Evolutionary conservation across 2,113 vertebrate species (phyloP).

Genomic region (Tylochromis polylepis): DNA sequence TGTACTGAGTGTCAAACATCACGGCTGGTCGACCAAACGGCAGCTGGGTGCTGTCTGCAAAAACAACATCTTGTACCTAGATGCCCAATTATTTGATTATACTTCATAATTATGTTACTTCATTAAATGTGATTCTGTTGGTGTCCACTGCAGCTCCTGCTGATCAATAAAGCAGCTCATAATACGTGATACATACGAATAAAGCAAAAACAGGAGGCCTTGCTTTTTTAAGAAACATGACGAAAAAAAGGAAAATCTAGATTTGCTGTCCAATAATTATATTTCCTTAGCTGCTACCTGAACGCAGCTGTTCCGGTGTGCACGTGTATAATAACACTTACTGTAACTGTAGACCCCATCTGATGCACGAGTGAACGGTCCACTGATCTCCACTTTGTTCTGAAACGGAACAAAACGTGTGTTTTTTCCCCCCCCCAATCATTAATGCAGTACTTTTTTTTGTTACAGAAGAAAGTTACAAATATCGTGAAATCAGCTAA

Average conservation of each 20-base stretch:
- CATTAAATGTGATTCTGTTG: not conserved
- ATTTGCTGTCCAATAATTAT: not conserved
- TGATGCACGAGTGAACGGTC: constrained; percentile 71
- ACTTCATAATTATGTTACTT: not conserved
- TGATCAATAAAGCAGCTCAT: not conserved
- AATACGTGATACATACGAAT: not conserved
- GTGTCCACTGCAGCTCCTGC: not conserved
- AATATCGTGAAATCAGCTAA: not conserved
- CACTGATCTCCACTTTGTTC: constrained; percentile 85
- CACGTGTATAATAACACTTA: not conserved
- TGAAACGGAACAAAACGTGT: constrained; percentile 49
- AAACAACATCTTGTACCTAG: not conserved
- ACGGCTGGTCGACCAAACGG: constrained; percentile 88
- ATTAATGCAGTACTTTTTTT: not conserved
- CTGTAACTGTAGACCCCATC: constrained; percentile 64
- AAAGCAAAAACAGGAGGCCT: not conserved
- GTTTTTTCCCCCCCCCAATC: not conserved
- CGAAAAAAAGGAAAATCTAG: not conserved
- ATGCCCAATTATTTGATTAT: not conserved
- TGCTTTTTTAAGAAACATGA: not conserved
- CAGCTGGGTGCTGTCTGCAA: constrained; percentile 81
- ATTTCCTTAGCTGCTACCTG: not conserved
- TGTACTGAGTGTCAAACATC: constrained; percentile 85
- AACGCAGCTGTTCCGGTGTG: not conserved
- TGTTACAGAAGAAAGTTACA: not conserved